Evolutionary conservation across 1,140 invertebrate species (phyloP), one percentile per base, ranked within the genome.

Genomic region (Diabrotica virgifera): DNA sequence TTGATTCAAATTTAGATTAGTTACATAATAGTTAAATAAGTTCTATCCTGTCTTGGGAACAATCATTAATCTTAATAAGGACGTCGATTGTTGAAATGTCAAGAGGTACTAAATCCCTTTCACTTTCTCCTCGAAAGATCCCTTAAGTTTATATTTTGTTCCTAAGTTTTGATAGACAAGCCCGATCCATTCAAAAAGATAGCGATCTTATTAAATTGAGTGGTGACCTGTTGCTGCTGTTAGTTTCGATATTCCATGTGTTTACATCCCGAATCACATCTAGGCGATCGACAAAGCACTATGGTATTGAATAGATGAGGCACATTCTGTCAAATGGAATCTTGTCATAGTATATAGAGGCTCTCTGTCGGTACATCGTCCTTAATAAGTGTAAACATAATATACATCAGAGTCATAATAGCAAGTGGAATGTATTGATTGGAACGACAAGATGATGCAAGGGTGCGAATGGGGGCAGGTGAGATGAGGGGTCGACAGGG

Each of bases 381-480:
- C 40, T 46, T 46, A 46, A 46, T 46, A 46, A 46, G 8, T 46
- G 40, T 46, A 46, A 46, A 46, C 40, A 46, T 46, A n/a, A 46
- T 46, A 46, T 6, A 46, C n/a, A 46, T 10, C 40, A 46, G 40
- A 46, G 40, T 46, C 8, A 46, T 46, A 46, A 46, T 46, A 46
- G 40, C 8, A n/a, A 46, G 8, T 46, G 8, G 8, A 46, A 46
- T 46, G n/a, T 46, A 46, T 46, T 46, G 40, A 46, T 46, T n/a
- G 40, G 6, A 46, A 46, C 5, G n/a, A 46, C 24, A 24, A 24
- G 24, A 24, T 24, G 24, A n/a, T 46, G 5, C 40, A 46, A 46
- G 24, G 24, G 24, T 24, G 24, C 24, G 24, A 46, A 46, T 46
- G 40, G 40, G 40, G 40, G n/a, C n/a, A 46, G 5, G 40, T 46